phyloP scores from a whole-genome alignment of 2,797 vertebrate genomes.

The Xiphophorus birchmanni region DNA sequence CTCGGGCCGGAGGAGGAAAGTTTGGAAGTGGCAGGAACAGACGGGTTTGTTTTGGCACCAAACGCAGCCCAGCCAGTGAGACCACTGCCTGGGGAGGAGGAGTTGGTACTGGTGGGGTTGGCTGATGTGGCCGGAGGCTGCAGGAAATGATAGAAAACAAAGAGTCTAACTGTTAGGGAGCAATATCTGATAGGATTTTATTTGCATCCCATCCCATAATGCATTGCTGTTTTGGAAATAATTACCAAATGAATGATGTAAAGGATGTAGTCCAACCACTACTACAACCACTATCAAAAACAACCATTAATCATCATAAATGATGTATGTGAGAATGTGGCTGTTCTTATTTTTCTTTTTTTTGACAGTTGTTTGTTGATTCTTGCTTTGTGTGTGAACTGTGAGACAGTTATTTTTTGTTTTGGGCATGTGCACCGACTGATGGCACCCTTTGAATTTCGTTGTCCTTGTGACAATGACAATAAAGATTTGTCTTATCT shows the following conservation, averaged over 20 bases:
- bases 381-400: too few species aligned
- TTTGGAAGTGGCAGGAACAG: constrained; percentile 86
- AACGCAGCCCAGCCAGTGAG: constrained; percentile 97
- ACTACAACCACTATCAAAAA: background rate
- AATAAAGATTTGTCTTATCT: too few species aligned
- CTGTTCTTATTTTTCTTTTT: too few species aligned
- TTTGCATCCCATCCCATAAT: background rate
- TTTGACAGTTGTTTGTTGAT: too few species aligned
- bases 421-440: too few species aligned
- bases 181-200: too few species aligned
- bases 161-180: background rate
- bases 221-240: background rate
- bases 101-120: constrained; percentile 82
- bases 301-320: too few species aligned
- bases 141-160: constrained; percentile 37
- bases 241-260: background rate
- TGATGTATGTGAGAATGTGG: too few species aligned
- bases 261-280: background rate
- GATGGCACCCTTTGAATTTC: too few species aligned
- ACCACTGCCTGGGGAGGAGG: constrained; percentile 87
- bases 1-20: constrained; percentile 83
- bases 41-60: constrained; percentile 89
- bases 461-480: too few species aligned
- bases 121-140: constrained; percentile 87
- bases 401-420: too few species aligned